Evolutionary conservation across 2,113 vertebrate genomes (phyloP), one percentile per base, ranked within the genome.

Genomic region (Vulpes lagopus): DNA sequence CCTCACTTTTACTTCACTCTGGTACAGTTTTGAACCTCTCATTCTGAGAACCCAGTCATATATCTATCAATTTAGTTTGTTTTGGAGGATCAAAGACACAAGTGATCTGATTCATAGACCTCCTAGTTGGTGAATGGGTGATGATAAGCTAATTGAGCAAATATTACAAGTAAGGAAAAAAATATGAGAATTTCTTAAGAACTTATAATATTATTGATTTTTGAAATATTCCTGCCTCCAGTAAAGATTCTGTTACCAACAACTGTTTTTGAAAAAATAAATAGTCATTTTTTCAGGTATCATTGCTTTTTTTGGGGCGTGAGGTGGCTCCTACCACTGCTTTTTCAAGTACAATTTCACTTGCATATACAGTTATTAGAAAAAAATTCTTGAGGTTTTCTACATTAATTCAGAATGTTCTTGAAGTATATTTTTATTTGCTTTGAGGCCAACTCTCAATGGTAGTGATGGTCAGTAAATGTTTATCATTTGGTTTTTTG

Each of bases 401-500:
- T 27, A 32, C 65, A 71, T 49, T 43, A 60, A 78, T 97, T 93
- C 14, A 0, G 19, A 83, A 23, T 90, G 0, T 91, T 74, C 71
- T 91, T 91, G 17, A 84, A 19, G 86, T 87, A 17, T 60, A 25
- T 80, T 83, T 59, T 53, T 43, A 23, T n/a, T 11, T 92, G 23
- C 87, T 91, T 55, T 0, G 9, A 59, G 98, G 96, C 92, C 93
- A 97, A 55, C 78, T 96, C 93, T 97, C 71, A 98, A 74, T 97
- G 94, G 32, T 95, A 91, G 91, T 98, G 97, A 97, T 89, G 95
- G 53, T 95, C 82, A 98, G 83, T 96, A 97, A 97, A 97, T 98
- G 96, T 80, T 97, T 62, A 96, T 91, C 97, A 98, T 98, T 97
- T 98, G 96, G 83, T 91, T 98, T 95, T 93, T 98, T 94, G 81